phyloP scores from a whole-genome alignment of 2,113 vertebrate species.

The Gymnobelideus leadbeateri region DNA sequence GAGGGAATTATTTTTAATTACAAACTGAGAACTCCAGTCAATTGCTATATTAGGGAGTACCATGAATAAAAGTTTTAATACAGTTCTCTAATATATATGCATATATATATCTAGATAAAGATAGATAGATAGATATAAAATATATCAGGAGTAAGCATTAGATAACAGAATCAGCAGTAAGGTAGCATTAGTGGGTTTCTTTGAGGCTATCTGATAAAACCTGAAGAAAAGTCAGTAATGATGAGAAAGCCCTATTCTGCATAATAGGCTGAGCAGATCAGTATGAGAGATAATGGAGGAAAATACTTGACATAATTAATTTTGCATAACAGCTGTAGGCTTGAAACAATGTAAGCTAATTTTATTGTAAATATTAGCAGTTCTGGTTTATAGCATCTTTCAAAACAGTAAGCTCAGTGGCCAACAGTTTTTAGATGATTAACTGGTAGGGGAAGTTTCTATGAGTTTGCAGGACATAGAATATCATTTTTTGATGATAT shows the following conservation, averaged over 20 bases:
- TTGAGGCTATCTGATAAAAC: slow-evolving; percentile 23
- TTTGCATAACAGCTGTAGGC: slow-evolving; percentile 65
- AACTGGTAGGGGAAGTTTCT: slow-evolving; percentile 70
- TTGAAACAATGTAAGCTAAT: slow-evolving; percentile 72
- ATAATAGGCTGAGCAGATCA: slow-evolving; percentile 27
- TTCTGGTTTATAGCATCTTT: slow-evolving; percentile 61
- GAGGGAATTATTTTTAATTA: slow-evolving; percentile 36
- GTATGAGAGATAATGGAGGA: slow-evolving; percentile 1
- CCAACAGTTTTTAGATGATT: slow-evolving; percentile 44
- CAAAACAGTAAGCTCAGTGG: slow-evolving; percentile 73
- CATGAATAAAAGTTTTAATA: slow-evolving; percentile 76
- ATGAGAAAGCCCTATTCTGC: slow-evolving; percentile 54
- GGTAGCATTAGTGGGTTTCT: slow-evolving; percentile 47
- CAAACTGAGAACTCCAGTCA: slow-evolving; percentile 58
- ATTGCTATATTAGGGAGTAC: slow-evolving; percentile 63
- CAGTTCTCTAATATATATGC: slow-evolving; percentile 61
- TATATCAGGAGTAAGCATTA: slow-evolving; percentile 50
- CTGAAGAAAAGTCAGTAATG: slow-evolving; percentile 46
- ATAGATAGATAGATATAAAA: not conserved
- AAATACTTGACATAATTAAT: slow-evolving; percentile 64
- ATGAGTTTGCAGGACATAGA: slow-evolving; percentile 74
- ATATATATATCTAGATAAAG: no score
- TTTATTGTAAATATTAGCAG: slow-evolving; percentile 77
- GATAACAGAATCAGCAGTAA: slow-evolving; percentile 64
- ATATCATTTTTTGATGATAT: slow-evolving; percentile 67